A percentile compares a stretch with the other conserved stretches of the same genome.
Conservation (phyloP, 2,113 vertebrate species). For the Accipiter cooperii region DNA sequence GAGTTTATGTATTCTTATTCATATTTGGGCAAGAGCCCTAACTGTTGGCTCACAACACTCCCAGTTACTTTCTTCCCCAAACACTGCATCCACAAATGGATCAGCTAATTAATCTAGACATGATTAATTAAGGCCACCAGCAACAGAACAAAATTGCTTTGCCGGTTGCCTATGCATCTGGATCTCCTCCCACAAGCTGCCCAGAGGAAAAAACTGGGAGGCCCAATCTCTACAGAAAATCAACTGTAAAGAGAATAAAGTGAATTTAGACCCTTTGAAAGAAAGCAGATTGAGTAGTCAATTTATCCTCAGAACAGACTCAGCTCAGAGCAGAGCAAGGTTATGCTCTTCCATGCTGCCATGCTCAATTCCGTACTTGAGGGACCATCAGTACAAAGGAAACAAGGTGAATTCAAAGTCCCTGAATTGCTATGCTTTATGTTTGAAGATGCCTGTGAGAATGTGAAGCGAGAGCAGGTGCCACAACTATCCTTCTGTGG, state of each 20-base stretch:
- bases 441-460: not conserved
- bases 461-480: not conserved
- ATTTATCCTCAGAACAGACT: not conserved
- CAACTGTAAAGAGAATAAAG: not conserved
- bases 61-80: not conserved
- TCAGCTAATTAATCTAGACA: constrained; percentile 43
- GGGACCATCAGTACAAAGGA: not conserved
- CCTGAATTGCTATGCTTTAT: not conserved
- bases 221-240: constrained; percentile 28
- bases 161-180: not conserved
- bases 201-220: constrained; percentile 12
- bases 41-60: not conserved
- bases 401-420: not conserved
- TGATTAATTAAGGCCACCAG: constrained; percentile 27
- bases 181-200: not conserved
- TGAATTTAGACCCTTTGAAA: not conserved
- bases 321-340: not conserved
- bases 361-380: not conserved
- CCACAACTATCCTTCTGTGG: not conserved
- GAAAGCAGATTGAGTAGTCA: not conserved
- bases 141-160: not conserved
- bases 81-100: not conserved
- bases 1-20: not conserved
- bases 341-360: not conserved
- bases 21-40: not conserved